Base-by-base conservation (phyloP, 2,888 invertebrate genomes). In the Melipona bicolor region DNA sequence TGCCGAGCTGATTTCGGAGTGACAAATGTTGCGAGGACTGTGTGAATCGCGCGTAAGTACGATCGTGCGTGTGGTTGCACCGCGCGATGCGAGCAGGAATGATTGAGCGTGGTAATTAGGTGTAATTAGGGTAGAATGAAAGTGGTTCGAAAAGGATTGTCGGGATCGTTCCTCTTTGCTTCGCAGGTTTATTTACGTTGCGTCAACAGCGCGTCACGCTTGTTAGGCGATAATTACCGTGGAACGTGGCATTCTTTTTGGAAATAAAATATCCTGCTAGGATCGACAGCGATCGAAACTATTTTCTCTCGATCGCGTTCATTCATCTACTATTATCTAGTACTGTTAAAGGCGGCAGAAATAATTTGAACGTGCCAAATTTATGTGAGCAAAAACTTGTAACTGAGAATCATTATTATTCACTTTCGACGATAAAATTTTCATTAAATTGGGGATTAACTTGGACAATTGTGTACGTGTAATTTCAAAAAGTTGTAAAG, bases 31-130 rank as follows among this genome's bases (percentile, higher is more conserved):
- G 15, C 68, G 27, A 3, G 21, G 21, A 13, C 13, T 19, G 4
- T 27, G 32, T 1, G 11, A 3, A 15, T 6, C 0, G 32, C 32
- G 27, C 54, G 6, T 0, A 15, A 13, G 54, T 11, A 27, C 19
- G 24, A 17, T 6, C 9, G 43, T 43, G 69, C 24, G 50, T 3
- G 52, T 13, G 17, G 13, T 19, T 61, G 59, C 24, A 6, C 24
- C 15, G 17, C 59, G 59, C 15, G 61, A 61, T 27, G 15, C 61
- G 24, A 24, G 17, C 9, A 24, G 17, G 17, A 61, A 61, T 24
- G 27, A 61, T 61, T 24, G 61, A 61, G 15, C 27, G n/a, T 19
- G 69, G n/a, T 54, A 69, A 69, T 69, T 69, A 69, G 69, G 15
- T 4, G 19, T 13, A 68, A 68, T 68, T 50, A 32, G 24, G 68